These are phyloP conservation scores for Ormyrus pomaceus DNA, from an alignment of 2,888 invertebrate species.

Conservation along the genomic window DNA sequence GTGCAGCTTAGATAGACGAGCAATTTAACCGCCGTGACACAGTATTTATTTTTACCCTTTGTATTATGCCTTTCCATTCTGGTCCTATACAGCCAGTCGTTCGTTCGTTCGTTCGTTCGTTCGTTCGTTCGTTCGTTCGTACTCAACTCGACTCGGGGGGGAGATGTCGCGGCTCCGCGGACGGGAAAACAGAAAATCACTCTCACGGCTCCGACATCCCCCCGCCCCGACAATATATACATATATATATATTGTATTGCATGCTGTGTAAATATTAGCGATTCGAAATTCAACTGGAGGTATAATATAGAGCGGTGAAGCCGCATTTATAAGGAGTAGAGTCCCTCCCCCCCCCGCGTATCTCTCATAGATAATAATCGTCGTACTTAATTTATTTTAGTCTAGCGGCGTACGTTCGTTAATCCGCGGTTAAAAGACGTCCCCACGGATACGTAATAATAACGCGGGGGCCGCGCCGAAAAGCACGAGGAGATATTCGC, in stretches of 20 bases:
- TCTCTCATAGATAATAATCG: conserved; percentile 62
- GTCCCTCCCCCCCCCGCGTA: conserved; percentile 56
- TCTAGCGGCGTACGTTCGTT: conserved; percentile 45
- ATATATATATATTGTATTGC: conserved; percentile 29
- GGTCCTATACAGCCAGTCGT: too few species aligned
- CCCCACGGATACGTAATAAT: background rate
- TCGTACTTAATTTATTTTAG: conserved; percentile 72
- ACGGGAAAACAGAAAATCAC: too few species aligned
- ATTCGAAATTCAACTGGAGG: conserved; percentile 2
- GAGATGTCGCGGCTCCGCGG: too few species aligned
- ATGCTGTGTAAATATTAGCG: conserved; percentile 14
- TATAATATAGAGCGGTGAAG: conserved; percentile 38
- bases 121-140: too few species aligned
- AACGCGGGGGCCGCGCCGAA: background rate
- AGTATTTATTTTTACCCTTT: conserved; percentile 66
- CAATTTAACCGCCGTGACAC: conserved; percentile 63
- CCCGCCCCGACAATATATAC: too few species aligned
- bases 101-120: too few species aligned
- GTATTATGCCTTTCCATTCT: conserved; percentile 31
- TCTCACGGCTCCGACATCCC: too few species aligned
- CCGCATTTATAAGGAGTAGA: conserved; percentile 39
- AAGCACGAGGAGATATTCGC: too few species aligned
- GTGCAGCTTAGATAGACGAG: conserved; percentile 65
- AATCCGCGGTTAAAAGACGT: conserved; percentile 46
- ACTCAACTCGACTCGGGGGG: too few species aligned